Evolutionary conservation across 2,113 vertebrate species (phyloP).

Genomic region (Octodon degus): DNA sequence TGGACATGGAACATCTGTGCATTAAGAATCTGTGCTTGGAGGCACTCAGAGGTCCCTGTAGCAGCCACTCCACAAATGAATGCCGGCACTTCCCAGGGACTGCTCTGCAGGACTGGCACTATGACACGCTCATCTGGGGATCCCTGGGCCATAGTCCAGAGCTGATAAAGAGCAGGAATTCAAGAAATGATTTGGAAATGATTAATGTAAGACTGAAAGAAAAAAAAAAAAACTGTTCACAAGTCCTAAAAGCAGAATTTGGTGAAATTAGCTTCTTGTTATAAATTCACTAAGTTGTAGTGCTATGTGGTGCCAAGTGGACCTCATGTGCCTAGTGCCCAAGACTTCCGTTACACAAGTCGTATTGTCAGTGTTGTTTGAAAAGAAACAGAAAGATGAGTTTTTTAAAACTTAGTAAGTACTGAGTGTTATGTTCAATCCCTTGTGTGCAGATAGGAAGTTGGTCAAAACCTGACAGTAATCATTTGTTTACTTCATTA

Average conservation of each 20-base stretch:
- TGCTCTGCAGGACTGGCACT: background rate
- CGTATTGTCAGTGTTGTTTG: background rate
- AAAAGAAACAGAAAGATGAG: background rate
- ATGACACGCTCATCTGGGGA: background rate
- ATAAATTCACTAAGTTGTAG: background rate
- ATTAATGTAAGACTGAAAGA: conserved; percentile 13
- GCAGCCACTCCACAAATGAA: background rate
- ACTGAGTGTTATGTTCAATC: background rate
- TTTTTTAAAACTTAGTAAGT: background rate
- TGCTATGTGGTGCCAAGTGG: background rate
- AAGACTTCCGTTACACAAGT: background rate
- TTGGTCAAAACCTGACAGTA: background rate
- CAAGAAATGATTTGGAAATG: background rate
- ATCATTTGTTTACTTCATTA: background rate
- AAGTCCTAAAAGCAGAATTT: background rate
- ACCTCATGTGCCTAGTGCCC: background rate
- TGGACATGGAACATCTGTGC: conserved; percentile 42
- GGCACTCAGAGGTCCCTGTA: background rate
- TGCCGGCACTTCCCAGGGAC: background rate
- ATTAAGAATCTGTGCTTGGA: conserved; percentile 40
- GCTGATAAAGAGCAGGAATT: background rate
- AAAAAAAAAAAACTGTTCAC: conserved; percentile 13
- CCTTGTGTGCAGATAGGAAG: background rate
- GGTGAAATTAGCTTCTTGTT: background rate
- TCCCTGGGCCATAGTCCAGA: background rate